These are phyloP conservation scores for Mesochorus sp. DNA, from an alignment of 2,888 invertebrate genomes.

Conservation along the genomic window DNA sequence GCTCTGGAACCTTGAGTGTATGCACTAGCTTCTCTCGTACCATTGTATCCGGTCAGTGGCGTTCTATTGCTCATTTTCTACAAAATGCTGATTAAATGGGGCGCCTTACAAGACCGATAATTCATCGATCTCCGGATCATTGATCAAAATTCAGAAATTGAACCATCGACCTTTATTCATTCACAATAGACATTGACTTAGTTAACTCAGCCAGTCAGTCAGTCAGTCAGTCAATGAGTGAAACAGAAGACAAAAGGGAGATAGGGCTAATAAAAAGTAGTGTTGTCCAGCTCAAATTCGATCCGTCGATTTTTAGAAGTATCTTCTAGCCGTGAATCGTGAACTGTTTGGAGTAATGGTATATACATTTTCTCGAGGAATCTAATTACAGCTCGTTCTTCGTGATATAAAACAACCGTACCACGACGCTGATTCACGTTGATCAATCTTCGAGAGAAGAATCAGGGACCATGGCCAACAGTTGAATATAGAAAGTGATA, in stretches of 20 bases:
- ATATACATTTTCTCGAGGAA: neutral
- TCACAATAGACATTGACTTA: neutral
- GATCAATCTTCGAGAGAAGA: constrained; percentile 23
- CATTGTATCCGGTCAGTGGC: constrained; percentile 54
- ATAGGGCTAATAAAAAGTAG: too few relatives aligned
- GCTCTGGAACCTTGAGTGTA: constrained; percentile 43
- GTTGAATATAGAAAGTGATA: constrained; percentile 25
- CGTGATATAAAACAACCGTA: neutral
- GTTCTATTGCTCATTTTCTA: constrained; percentile 76
- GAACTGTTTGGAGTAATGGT: too few relatives aligned
- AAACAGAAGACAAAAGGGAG: too few relatives aligned
- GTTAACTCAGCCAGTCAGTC: too few relatives aligned
- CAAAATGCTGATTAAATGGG: constrained; percentile 72
- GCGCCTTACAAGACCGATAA: constrained; percentile 59
- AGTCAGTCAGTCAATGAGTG: too few relatives aligned
- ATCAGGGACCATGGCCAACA: neutral
- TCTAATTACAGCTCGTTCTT: neutral
- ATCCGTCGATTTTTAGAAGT: too few relatives aligned
- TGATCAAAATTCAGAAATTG: constrained; percentile 27
- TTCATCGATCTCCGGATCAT: constrained; percentile 19
- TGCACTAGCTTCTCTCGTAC: constrained; percentile 24
- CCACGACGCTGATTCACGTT: neutral
- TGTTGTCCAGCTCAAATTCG: too few relatives aligned
- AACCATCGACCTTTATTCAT: neutral
- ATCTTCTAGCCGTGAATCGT: too few relatives aligned